Evolutionary conservation across 2,113 vertebrate genomes (phyloP), one percentile per base, ranked within the genome.

Genomic region (Halichoeres trimaculatus): DNA sequence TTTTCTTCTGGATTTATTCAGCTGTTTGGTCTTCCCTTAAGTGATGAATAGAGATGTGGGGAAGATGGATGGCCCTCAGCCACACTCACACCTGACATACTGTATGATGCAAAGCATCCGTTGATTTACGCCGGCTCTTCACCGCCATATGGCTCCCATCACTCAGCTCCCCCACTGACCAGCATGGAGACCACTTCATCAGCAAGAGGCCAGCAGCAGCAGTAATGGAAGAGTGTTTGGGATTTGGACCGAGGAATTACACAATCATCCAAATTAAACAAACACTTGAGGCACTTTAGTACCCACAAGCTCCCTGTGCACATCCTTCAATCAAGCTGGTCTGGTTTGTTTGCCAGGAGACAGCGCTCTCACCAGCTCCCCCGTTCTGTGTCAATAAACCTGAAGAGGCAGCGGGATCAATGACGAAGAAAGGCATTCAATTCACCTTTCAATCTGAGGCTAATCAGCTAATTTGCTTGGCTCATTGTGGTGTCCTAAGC

Each of bases 391-490:
- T 88, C 77, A 80, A 87, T 86, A 85, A 84, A 78, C 64, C 89
- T 55, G 47, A 70, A 81, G 73, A 80, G 80, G 67, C 55, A 57
- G 61, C 63, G 66, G 5, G 59, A 92, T 93, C 88, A 85, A 90
- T 91, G 76, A 72, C 71, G 87, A 61, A 86, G 72, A 83, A 45
- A 55, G 75, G 59, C 70, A 40, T 91, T 91, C 84, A 79, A 88
- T 91, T 90, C 90, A 72, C 12, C n/a, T 78, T 85, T 82, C 71
- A 85, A 92, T 82, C 75, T 45, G 10, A 70, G 63, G 70, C 83
- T 90, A 90, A 93, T 92, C 88, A 80, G 83, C 78, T 90, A 76
- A 91, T 92, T 91, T 62, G 48, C 78, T 86, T 63, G 48, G 81
- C 86, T 91, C 74, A 80, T 45, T 87, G 83, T 82, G 55, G 66